phyloP scores from a whole-genome alignment of 1,140 invertebrate species.

The Cyphomyrmex costatus region DNA sequence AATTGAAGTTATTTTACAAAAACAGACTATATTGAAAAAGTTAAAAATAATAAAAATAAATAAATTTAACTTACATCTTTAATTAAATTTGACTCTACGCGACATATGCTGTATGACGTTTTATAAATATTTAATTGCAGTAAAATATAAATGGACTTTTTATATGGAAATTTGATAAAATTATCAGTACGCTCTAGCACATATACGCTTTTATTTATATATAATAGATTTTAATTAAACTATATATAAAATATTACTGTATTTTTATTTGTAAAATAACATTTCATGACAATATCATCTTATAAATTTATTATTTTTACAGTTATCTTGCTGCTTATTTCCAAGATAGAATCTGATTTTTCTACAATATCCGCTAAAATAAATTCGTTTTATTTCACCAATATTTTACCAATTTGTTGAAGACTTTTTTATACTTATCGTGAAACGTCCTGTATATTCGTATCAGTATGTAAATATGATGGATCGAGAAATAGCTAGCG shows the following conservation, averaged over 20 bases:
- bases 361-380: not conserved
- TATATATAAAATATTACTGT: not conserved
- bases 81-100: conserved; percentile 11
- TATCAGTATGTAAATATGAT: not conserved
- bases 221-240: conserved; percentile 13
- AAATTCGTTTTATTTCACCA: not conserved
- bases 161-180: not conserved
- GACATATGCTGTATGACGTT: not conserved
- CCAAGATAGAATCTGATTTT: not conserved
- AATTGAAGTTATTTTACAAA: not conserved
- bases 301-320: not conserved
- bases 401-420: not conserved
- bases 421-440: not conserved
- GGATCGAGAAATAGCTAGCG: not conserved
- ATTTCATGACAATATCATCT: not conserved
- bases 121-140: not conserved
- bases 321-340: not conserved
- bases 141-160: conserved; percentile 5
- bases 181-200: not conserved
- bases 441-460: not conserved
- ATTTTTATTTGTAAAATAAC: not conserved
- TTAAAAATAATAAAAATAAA: conserved; percentile 9
- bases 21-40: not conserved
- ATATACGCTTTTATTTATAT: not conserved
- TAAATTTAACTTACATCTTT: not conserved